Percentiles rank a stretch among this genome's conserved stretches.
These are phyloP conservation scores for Tinamus guttatus DNA, from an alignment of 2,113 vertebrate genomes.

Conservation along the genomic window DNA sequence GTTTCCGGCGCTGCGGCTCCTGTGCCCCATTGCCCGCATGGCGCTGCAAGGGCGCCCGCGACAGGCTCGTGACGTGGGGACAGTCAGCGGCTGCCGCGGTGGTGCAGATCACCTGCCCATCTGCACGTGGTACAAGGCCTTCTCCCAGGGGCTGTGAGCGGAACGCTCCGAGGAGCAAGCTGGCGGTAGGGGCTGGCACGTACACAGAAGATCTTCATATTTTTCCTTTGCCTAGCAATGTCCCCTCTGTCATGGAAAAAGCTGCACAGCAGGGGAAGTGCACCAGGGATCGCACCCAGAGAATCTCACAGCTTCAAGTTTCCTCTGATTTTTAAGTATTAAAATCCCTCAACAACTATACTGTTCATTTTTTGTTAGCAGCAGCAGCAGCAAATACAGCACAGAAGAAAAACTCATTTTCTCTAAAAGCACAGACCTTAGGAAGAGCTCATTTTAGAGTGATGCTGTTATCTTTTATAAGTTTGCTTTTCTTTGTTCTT, in stretches of 20 bases:
- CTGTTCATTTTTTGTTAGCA: neutral
- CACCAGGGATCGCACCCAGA: neutral
- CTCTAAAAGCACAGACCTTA: neutral
- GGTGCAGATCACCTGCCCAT: neutral
- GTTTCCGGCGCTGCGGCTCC: neutral
- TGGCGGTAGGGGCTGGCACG: neutral
- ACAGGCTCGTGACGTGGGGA: neutral
- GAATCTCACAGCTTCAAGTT: neutral
- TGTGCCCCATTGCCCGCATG: neutral
- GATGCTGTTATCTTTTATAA: constrained; percentile 15
- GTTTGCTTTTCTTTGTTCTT: constrained; percentile 47
- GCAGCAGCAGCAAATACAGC: neutral
- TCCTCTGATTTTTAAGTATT: constrained; percentile 27
- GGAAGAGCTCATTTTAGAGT: constrained; percentile 13
- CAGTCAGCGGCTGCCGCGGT: neutral
- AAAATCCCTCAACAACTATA: neutral
- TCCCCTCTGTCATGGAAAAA: neutral
- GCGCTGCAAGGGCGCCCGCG: neutral
- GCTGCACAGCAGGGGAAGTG: neutral
- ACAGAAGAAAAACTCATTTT: constrained; percentile 3
- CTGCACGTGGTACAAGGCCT: neutral
- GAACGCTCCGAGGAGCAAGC: neutral
- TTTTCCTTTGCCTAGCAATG: neutral
- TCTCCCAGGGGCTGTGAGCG: neutral
- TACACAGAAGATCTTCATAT: neutral